These are phyloP conservation scores for Lysandra coridon DNA, from an alignment of 2,888 invertebrate species.

Conservation along the genomic window DNA sequence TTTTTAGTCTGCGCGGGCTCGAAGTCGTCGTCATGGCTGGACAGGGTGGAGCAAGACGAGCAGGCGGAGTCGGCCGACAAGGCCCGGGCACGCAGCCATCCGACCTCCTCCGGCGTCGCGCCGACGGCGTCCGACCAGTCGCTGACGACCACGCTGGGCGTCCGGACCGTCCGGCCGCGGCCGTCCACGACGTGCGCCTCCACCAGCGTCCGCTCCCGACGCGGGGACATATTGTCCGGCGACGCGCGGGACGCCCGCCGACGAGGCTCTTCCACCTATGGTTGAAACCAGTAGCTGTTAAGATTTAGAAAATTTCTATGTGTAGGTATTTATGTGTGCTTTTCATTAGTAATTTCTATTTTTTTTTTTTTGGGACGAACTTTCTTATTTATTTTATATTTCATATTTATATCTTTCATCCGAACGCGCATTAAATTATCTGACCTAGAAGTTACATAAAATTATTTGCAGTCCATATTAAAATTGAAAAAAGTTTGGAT, in stretches of 20 bases:
- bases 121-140: constrained; percentile 89
- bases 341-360: no score
- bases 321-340: no score
- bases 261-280: constrained; percentile 60
- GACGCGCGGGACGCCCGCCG: constrained; percentile 67
- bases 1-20: constrained; percentile 73
- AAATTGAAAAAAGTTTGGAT: no score
- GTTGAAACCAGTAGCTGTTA: no score
- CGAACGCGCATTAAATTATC: no score
- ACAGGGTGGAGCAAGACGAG: constrained; percentile 87
- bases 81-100: constrained; percentile 71
- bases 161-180: constrained; percentile 83
- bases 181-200: constrained; percentile 81
- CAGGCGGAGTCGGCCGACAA: constrained; percentile 86
- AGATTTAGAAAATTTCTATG: no score
- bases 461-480: no score
- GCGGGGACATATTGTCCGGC: constrained; percentile 62
- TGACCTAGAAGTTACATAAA: no score
- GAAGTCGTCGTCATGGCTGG: constrained; percentile 84
- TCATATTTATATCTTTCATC: no score
- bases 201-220: constrained; percentile 66
- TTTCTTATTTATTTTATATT: no score
- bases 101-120: constrained; percentile 70
- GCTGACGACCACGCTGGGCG: constrained; percentile 92
- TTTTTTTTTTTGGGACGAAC: no score